A percentile compares a stretch with the other conserved stretches of the same genome.
phyloP scores from a whole-genome alignment of 2,888 invertebrate species.

The Zygogramma bicolorata region DNA sequence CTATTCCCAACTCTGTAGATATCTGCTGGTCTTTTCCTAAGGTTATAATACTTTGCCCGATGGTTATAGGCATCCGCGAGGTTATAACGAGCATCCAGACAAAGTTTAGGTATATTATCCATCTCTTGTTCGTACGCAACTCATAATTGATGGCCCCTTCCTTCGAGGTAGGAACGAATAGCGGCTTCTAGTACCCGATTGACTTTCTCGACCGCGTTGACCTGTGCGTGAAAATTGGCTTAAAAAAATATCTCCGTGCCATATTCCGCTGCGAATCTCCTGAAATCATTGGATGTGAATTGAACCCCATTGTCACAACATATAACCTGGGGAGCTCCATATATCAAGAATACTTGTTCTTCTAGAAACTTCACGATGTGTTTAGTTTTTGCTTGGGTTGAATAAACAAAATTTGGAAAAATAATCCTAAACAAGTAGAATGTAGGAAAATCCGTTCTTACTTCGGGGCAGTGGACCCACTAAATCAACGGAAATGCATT shows the following conservation, averaged over 20 bases:
- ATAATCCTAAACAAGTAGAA: conserved; percentile 34
- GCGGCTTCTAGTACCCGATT: too few relatives aligned
- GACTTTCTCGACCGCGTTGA: neutral
- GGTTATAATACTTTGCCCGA: neutral
- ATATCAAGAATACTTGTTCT: conserved; percentile 29
- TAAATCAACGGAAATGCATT: conserved; percentile 41
- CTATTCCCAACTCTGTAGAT: neutral
- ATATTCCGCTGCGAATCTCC: neutral
- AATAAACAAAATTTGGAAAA: conserved; percentile 35
- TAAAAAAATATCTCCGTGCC: neutral
- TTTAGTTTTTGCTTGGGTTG: conserved; percentile 17
- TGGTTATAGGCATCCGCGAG: too few relatives aligned
- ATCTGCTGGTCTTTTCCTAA: conserved; percentile 11
- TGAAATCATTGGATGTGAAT: conserved; percentile 23
- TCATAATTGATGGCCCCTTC: neutral
- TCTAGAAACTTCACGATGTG: conserved; percentile 30
- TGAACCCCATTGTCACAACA: conserved; percentile 42
- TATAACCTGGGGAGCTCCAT: conserved; percentile 34
- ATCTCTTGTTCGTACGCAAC: too few relatives aligned
- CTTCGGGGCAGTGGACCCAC: conserved; percentile 42
- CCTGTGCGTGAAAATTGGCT: neutral
- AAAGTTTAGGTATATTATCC: too few relatives aligned
- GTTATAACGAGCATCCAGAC: too few relatives aligned
- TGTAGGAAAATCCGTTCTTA: conserved; percentile 25
- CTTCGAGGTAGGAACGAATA: too few relatives aligned